Percentiles rank a stretch among this genome's conserved stretches.
Conservation (phyloP, 2,888 invertebrate genomes). For the Chaetogeoica ovagalla region DNA sequence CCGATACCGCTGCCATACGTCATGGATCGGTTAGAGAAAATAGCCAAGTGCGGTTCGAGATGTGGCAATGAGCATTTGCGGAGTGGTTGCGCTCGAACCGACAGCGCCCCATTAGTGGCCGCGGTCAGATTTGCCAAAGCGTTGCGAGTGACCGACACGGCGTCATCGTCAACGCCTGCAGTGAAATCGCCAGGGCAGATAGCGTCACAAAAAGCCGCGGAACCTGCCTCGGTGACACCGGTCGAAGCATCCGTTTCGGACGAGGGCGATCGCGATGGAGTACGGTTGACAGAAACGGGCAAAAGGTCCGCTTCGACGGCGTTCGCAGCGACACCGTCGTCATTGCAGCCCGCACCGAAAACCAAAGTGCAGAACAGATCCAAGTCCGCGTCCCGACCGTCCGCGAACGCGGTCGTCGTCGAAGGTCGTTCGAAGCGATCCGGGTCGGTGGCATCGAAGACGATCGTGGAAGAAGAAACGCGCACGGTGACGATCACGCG, state of each 20-base stretch:
- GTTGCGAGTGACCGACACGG: background rate
- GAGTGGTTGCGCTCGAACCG: background rate
- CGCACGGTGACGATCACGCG: slow-evolving; percentile 1
- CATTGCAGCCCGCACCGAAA: background rate
- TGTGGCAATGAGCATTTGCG: background rate
- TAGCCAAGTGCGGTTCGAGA: background rate
- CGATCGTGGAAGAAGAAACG: background rate
- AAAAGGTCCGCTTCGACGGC: background rate
- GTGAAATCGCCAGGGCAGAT: too few relatives aligned
- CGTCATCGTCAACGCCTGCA: background rate
- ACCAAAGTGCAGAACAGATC: background rate
- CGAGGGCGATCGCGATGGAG: too few relatives aligned
- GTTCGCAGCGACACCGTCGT: background rate
- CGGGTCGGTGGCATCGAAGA: background rate
- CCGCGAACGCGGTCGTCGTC: background rate
- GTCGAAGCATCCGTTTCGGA: too few relatives aligned
- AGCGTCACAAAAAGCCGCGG: too few relatives aligned
- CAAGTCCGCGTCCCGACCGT: background rate
- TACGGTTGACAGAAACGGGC: too few relatives aligned
- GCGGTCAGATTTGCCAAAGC: background rate
- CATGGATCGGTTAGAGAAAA: background rate
- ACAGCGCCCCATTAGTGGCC: background rate
- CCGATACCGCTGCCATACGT: background rate
- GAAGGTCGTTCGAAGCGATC: background rate
- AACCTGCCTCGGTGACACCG: too few relatives aligned